Base-by-base conservation (phyloP, 2,888 invertebrate species). In the Drosophila greeni region DNA sequence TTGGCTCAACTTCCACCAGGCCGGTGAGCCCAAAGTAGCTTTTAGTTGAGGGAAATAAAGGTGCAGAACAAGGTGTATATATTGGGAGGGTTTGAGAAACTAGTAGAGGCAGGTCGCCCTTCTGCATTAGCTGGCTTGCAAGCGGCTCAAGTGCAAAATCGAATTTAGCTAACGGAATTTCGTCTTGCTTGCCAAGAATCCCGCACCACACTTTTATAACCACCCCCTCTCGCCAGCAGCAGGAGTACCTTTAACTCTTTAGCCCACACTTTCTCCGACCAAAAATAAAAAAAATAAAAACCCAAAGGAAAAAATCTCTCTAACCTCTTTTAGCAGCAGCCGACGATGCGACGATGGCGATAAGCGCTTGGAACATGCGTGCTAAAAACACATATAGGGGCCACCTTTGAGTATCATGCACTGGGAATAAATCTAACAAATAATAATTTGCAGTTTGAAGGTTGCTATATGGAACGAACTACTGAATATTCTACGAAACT, bases 141-240 rank as follows among this genome's bases (percentile, higher is more conserved):
- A 73, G 82, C 69, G 80, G 81, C 84, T 84, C 82, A 79, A 81
- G 81, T 81, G 81, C 84, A 81, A 81, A 81, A 81, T 81, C 81
- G 81, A 81, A 84, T 81, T 81, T 82, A 66, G 73, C 82, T 82
- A 81, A 81, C 76, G 84, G 80, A 84, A 82, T 81, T 81, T 84
- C 73, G 70, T 74, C 82, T 70, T 70, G 62, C 64, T 65, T 82
- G 76, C 80, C 79, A 81, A 82, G 68, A 69, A 40, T 54, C 42
- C 53, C 40, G 31, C 42, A 37, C 54, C 56, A n/a, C 6, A 16
- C 18, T 8, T n/a, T 40, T 40, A 29, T 20, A 65, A 16, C 51
- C 40, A 33, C 14, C 8, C 29, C 48, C 24, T 24, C 31, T 16
- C 31, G 11, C 20, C 29, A 12, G 37, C 29, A 12, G 37, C 7